phyloP scores from a whole-genome alignment of 2,888 invertebrate genomes.

The Gnatocerus cornutus region DNA sequence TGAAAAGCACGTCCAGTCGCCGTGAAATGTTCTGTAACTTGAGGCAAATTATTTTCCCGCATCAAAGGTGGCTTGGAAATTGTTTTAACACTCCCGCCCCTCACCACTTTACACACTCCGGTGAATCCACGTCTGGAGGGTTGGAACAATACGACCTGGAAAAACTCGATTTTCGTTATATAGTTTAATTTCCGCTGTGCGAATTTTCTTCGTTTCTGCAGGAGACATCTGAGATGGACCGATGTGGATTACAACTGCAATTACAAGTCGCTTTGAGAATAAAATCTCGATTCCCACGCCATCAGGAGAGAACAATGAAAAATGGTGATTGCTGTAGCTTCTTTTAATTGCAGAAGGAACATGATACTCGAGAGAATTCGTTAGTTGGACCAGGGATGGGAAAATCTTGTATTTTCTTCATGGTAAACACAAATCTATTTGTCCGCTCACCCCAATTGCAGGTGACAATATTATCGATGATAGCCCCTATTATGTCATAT shows the following conservation, averaged over 20 bases:
- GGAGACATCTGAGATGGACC: constrained; percentile 39
- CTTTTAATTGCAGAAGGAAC: constrained; percentile 10
- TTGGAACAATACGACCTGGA: constrained; percentile 32
- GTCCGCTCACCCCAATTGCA: neutral
- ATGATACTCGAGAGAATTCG: constrained; percentile 1
- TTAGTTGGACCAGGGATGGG: neutral
- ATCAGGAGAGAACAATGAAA: constrained; percentile 1
- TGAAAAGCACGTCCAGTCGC: constrained; percentile 63
- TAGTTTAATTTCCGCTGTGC: constrained; percentile 47
- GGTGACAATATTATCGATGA: constrained; percentile 18
- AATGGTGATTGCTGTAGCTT: constrained; percentile 3
- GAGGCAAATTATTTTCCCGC: constrained; percentile 68
- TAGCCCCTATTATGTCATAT: constrained; percentile 32
- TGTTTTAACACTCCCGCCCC: constrained; percentile 66
- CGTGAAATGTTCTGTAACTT: constrained; percentile 68
- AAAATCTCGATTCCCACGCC: constrained; percentile 9
- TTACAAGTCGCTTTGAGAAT: constrained; percentile 43
- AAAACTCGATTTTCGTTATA: constrained; percentile 42
- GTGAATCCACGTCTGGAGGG: constrained; percentile 47
- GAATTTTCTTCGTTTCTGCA: constrained; percentile 32
- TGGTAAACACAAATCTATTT: neutral
- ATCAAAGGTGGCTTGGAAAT: constrained; percentile 67
- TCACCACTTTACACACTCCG: constrained; percentile 58
- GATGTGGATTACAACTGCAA: constrained; percentile 42
- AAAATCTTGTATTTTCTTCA: neutral